Evolutionary conservation across 2,113 vertebrate species (phyloP).

Genomic region (Xerus inauris): DNA sequence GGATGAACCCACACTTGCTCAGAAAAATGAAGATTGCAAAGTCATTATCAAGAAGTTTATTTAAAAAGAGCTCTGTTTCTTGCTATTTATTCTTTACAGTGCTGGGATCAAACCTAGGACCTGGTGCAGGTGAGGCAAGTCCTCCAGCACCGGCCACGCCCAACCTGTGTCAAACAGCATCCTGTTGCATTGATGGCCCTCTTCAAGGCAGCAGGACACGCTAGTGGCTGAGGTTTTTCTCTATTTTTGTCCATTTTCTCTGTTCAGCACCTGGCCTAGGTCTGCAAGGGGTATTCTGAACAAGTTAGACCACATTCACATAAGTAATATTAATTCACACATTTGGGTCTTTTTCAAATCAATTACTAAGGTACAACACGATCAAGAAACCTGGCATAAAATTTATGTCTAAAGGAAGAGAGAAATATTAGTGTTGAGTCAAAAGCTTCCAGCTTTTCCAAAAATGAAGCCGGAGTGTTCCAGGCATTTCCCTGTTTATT

Average conservation of each 20-base stretch:
- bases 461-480: neutral
- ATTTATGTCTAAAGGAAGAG: neutral
- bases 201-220: no score
- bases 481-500: neutral
- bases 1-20: neutral
- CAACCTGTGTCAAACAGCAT: neutral
- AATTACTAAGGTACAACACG: neutral
- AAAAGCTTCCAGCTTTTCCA: neutral
- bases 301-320: no score
- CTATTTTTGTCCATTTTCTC: neutral
- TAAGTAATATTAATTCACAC: neutral
- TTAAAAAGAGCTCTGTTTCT: neutral
- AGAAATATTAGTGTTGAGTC: neutral
- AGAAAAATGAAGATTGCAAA: neutral
- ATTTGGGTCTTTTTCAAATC: neutral
- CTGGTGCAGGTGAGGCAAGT: neutral
- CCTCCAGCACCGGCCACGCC: neutral
- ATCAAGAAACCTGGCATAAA: neutral
- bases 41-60: neutral
- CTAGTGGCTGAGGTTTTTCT: no score
- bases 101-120: neutral
- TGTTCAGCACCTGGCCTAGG: neutral
- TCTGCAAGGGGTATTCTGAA: neutral
- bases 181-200: rapidly evolving
- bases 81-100: neutral